These are phyloP conservation scores for Caenorhabditis latens DNA, from an alignment of 1,140 invertebrate genomes.

Conservation along the genomic window DNA sequence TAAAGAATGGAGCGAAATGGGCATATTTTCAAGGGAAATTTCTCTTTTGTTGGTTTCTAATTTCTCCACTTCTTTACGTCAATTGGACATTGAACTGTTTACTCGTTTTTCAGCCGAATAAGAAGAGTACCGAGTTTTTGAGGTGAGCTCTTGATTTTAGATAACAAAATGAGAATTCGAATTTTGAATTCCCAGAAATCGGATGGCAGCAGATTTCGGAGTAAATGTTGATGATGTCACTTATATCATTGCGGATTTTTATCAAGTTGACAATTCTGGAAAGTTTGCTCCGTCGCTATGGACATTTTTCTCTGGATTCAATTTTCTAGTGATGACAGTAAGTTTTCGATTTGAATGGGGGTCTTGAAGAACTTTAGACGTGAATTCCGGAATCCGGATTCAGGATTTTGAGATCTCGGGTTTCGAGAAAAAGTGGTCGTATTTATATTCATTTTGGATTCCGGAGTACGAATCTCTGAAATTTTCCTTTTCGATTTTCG, in stretches of 20 bases:
- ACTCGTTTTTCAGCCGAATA: neutral
- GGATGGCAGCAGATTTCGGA: neutral
- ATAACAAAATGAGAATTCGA: neutral
- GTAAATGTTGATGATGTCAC: slow-evolving; percentile 15
- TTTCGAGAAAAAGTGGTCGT: too few species aligned
- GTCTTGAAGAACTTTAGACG: too few species aligned
- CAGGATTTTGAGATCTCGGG: too few species aligned
- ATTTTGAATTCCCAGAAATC: neutral
- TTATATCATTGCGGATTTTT: slow-evolving; percentile 12
- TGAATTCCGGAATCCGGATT: too few species aligned
- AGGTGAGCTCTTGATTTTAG: neutral
- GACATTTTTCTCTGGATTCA: neutral
- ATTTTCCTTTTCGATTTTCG: too few species aligned
- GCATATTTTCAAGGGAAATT: slow-evolving; percentile 14
- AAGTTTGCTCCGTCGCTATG: neutral
- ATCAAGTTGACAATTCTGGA: neutral
- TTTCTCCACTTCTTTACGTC: slow-evolving; percentile 1
- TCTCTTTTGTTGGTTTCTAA: neutral
- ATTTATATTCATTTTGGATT: too few species aligned
- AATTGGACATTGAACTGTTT: slow-evolving; percentile 27
- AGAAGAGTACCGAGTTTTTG: slow-evolving; percentile 1
- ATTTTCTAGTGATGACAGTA: slow-evolving; percentile 13
- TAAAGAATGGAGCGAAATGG: neutral
- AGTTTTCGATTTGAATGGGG: neutral
- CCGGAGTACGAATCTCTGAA: too few species aligned